These are phyloP conservation scores for Euglossa dilemma DNA, from an alignment of 1,140 invertebrate species.

Conservation along the genomic window DNA sequence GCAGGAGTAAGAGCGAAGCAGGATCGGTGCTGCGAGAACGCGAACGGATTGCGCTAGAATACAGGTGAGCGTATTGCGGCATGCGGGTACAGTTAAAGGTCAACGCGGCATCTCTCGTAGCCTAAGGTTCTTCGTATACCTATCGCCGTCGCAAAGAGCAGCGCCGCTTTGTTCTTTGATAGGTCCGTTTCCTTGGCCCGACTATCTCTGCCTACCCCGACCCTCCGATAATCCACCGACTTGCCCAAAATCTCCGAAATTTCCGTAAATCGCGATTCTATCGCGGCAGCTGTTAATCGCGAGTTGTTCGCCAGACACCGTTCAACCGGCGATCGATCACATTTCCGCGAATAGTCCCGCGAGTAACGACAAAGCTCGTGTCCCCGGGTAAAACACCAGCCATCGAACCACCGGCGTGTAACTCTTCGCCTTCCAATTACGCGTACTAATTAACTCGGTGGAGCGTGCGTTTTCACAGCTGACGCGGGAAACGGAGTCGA, in stretches of 20 bases:
- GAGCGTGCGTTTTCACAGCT: slow-evolving; percentile 3
- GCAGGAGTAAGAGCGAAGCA: neutral
- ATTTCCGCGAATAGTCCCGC: neutral
- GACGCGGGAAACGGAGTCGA: neutral
- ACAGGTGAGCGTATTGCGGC: slow-evolving; percentile 78
- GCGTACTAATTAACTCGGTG: neutral
- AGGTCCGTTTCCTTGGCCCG: slow-evolving; percentile 70
- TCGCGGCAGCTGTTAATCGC: too few species aligned
- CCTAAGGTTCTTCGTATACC: slow-evolving; percentile 53
- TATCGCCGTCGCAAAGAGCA: slow-evolving; percentile 72
- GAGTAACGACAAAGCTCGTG: neutral
- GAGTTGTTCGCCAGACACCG: neutral
- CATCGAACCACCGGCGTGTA: neutral
- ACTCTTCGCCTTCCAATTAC: slow-evolving; percentile 15
- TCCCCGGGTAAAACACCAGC: neutral
- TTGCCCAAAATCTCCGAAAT: neutral
- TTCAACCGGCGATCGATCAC: neutral
- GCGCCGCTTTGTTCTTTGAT: slow-evolving; percentile 75
- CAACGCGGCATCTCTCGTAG: slow-evolving; percentile 73
- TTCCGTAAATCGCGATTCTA: neutral
- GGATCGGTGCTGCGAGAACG: slow-evolving; percentile 32
- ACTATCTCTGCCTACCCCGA: neutral
- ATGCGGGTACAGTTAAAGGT: slow-evolving; percentile 81
- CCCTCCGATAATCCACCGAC: neutral
- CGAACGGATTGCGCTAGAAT: slow-evolving; percentile 68